Conservation (phyloP, 92 coral and sea anemone genomes). For the Palythoa heliodiscus region DNA sequence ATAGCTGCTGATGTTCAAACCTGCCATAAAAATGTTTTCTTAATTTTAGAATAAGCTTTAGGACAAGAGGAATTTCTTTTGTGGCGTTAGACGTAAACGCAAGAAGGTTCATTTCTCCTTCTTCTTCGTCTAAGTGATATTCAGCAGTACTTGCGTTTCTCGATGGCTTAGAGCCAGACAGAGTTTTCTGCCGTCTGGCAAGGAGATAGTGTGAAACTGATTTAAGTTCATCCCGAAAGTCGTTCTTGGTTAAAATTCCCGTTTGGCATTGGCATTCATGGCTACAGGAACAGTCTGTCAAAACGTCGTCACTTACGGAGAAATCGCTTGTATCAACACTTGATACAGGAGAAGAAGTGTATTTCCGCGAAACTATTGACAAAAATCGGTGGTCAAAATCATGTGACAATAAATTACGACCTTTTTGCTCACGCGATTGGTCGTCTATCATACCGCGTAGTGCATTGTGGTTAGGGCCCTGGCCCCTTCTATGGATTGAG, state of each 20-base stretch:
- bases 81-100: slow-evolving; percentile 56
- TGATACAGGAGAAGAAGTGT: slow-evolving; percentile 72
- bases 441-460: not conserved
- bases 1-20: slow-evolving; percentile 56
- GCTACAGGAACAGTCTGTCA: slow-evolving; percentile 63
- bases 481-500: not conserved
- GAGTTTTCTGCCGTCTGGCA: slow-evolving; percentile 53
- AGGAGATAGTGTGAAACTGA: slow-evolving; percentile 73
- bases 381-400: not conserved
- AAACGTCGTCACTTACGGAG: slow-evolving; percentile 56
- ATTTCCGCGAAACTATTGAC: slow-evolving; percentile 11
- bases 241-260: slow-evolving; percentile 70
- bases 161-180: slow-evolving; percentile 15
- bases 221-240: slow-evolving; percentile 81
- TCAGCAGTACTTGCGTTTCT: slow-evolving; percentile 10
- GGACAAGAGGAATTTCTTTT: slow-evolving; percentile 68
- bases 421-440: not conserved
- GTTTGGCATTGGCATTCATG: slow-evolving; percentile 83
- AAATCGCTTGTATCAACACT: slow-evolving; percentile 79
- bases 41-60: slow-evolving; percentile 72
- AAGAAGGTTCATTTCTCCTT: slow-evolving; percentile 74
- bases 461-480: not conserved
- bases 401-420: not conserved
- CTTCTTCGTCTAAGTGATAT: slow-evolving; percentile 78
- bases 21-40: slow-evolving; percentile 80